Evolutionary conservation across 2,113 vertebrate genomes (phyloP), one percentile per base, ranked within the genome.

Genomic region (Eonycteris spelaea): DNA sequence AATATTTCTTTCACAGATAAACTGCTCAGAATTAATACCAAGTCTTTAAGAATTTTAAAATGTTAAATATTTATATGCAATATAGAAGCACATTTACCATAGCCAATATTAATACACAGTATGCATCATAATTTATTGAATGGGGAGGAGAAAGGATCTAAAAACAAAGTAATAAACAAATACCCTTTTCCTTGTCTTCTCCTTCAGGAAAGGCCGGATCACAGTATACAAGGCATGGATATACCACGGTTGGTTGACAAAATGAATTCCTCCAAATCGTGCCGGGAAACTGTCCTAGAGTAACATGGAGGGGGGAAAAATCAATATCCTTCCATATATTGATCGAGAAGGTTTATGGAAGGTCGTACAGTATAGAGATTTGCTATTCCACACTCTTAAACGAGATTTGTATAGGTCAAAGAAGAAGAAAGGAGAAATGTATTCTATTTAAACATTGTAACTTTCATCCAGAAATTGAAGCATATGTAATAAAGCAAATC

Each of bases 111-210:
- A 74, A 59, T 2, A 84, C 3, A 7, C 21, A 14, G 1, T 86
- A 51, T 83, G 51, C 24, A 95, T 11, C 21, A 43, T 19, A 87
- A 71, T n/a, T 90, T 24, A 73, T n/a, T 93, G 35, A 86, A 93
- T 92, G 0, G 2, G 35, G 2, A 79, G 3, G 5, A 63, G 33
- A 91, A 78, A 55, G 11, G 15, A 73, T 65, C 43, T 70, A 70
- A 11, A 71, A 86, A 79, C 87, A 92, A 90, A 85, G 90, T 95
- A 97, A 48, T 63, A 48, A 48, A 43, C 43, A 70, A 98, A 98
- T 98, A 99, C 99, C 99, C 99, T 99, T 99, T 99, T 99, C 92
- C 99, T 98, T 97, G 99, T 99, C 98, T 99, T 99, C 99, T 99
- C 99, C 97, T 99, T 99, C 92, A 99, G 98, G 98, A 99, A 99